A percentile compares a stretch with the other conserved stretches of the same genome.
Conservation (phyloP, 2,797 vertebrate species). For the Coreius guichenoti region DNA sequence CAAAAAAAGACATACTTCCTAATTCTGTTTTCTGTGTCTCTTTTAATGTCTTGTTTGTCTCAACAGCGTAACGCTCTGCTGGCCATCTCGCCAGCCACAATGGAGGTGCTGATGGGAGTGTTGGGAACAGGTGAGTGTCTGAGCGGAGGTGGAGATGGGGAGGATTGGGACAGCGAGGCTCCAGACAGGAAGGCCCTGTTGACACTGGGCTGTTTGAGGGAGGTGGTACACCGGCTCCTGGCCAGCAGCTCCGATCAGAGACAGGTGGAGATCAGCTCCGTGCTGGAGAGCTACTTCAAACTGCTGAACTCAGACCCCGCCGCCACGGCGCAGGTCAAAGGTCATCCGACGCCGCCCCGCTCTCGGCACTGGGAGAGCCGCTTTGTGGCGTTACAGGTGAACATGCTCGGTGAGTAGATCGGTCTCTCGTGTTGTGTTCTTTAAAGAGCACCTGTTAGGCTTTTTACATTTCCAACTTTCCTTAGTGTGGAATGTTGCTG, state of each 20-base stretch:
- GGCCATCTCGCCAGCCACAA: constrained; percentile 95
- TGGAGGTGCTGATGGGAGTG: constrained; percentile 95
- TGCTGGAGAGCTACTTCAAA: constrained; percentile 97
- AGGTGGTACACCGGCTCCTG: constrained; percentile 93
- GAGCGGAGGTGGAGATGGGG: constrained; percentile 78
- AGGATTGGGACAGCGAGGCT: constrained; percentile 87
- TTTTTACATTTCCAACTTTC: background rate
- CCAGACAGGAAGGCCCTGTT: constrained; percentile 89
- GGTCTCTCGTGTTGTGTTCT: background rate
- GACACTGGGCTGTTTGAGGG: constrained; percentile 91
- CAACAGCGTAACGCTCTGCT: constrained; percentile 91
- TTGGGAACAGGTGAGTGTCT: constrained; percentile 90
- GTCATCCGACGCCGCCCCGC: constrained; percentile 64
- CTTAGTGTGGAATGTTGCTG: background rate
- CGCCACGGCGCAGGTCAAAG: constrained; percentile 80
- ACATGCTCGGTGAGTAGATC: constrained; percentile 89
- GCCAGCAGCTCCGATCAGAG: constrained; percentile 95
- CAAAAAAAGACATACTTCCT: too few species aligned
- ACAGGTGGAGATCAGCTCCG: constrained; percentile 92
- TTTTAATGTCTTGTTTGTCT: background rate
- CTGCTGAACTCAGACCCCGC: constrained; percentile 93
- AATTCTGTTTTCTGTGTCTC: background rate
- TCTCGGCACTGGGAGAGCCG: constrained; percentile 90
- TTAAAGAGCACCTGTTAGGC: background rate
- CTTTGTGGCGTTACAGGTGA: constrained; percentile 92